Conservation (phyloP, 2,113 vertebrate genomes). For the Tychaedon coryphoeus region DNA sequence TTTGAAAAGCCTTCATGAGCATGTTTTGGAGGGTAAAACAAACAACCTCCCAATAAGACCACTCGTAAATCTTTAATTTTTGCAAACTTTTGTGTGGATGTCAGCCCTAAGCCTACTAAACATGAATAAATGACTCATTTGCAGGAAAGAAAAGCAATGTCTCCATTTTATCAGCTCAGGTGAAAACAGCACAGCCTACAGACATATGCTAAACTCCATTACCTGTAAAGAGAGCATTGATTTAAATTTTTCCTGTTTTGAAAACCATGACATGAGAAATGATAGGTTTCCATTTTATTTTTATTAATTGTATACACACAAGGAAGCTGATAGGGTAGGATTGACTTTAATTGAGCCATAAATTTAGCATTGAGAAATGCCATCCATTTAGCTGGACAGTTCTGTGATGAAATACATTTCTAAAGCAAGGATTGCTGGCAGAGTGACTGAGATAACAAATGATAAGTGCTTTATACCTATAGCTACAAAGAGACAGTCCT, state of each 20-base stretch:
- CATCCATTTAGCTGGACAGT: constrained; percentile 66
- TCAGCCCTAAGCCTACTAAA: constrained; percentile 5
- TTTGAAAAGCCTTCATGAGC: neutral
- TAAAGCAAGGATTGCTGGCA: constrained; percentile 15
- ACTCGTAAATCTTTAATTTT: constrained; percentile 7
- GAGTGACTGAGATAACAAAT: constrained; percentile 55
- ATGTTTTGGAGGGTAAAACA: neutral
- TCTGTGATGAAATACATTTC: constrained; percentile 66
- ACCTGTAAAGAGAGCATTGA: neutral
- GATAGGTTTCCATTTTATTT: constrained; percentile 55
- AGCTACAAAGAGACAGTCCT: neutral
- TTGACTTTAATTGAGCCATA: constrained; percentile 70
- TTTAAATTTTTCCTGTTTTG: constrained; percentile 36
- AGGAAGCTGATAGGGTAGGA: constrained; percentile 61
- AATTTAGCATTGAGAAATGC: constrained; percentile 61
- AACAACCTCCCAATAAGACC: neutral
- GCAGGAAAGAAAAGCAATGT: neutral
- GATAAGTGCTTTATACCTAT: constrained; percentile 44
- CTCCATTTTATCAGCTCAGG: neutral
- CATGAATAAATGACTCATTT: constrained; percentile 15
- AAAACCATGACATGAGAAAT: constrained; percentile 20
- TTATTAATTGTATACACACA: constrained; percentile 71
- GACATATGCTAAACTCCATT: constrained; percentile 28
- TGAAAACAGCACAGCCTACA: constrained; percentile 33
- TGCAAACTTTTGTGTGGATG: neutral